Percentiles rank a stretch among this genome's conserved stretches.
phyloP scores from a whole-genome alignment of 2,797 vertebrate species.

The Sarcoramphus papa region DNA sequence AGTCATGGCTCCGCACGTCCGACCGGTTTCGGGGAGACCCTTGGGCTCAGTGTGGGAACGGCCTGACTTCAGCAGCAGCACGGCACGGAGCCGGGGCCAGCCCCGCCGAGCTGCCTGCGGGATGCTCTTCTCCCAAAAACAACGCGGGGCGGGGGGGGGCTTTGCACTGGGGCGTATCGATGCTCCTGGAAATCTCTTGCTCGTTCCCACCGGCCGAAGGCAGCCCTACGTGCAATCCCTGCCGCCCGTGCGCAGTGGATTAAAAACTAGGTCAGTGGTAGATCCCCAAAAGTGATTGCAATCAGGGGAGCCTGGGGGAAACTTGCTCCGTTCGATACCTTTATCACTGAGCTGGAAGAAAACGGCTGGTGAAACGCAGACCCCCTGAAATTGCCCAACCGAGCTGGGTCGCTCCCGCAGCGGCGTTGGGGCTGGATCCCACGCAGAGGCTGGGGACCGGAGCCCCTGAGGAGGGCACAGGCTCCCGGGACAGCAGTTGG shows the following conservation, averaged over 20 bases:
- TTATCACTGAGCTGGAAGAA: not conserved
- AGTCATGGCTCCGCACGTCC: not conserved
- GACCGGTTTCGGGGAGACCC: not conserved
- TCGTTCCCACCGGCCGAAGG: accelerated
- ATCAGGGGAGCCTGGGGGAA: not conserved
- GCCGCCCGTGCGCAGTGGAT: accelerated
- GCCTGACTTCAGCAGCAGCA: not conserved
- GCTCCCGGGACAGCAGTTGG: accelerated
- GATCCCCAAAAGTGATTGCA: not conserved
- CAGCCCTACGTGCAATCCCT: not conserved
- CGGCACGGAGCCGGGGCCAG: not conserved
- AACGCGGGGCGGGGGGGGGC: no score
- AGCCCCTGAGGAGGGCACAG: not conserved
- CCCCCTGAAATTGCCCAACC: accelerated
- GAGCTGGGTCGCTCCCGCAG: not conserved
- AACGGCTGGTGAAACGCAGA: accelerated
- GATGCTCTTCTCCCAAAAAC: not conserved
- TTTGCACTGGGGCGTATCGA: accelerated
- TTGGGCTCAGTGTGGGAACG: not conserved
- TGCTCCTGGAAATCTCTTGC: not conserved
- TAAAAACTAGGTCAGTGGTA: not conserved
- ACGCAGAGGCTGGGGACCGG: accelerated
- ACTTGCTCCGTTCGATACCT: not conserved
- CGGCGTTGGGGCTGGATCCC: accelerated
- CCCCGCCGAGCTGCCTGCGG: accelerated